These are phyloP conservation scores for Planiliza haematocheilus DNA, from an alignment of 2,113 vertebrate species.

Conservation along the genomic window DNA sequence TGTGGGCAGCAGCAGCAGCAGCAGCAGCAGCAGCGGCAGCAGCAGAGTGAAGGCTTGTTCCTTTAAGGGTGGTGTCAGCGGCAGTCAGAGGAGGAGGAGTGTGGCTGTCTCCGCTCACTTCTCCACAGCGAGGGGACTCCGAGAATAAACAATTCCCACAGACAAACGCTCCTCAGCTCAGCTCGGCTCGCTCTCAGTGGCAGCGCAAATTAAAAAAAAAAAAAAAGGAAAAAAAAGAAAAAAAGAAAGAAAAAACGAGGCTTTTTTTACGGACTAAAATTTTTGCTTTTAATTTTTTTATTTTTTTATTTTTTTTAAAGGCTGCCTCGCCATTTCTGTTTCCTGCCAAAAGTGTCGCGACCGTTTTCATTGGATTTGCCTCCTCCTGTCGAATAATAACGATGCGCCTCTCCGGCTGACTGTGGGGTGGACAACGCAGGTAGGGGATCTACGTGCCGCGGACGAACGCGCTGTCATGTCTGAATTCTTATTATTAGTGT, in stretches of 20 bases:
- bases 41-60: constrained; percentile 67
- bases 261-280: constrained; percentile 57
- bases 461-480: constrained; percentile 47
- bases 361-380: constrained; percentile 78
- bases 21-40: constrained; percentile 37
- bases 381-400: constrained; percentile 65
- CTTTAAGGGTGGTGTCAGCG: constrained; percentile 84
- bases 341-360: constrained; percentile 60
- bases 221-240: neutral
- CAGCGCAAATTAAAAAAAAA: neutral
- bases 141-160: constrained; percentile 83
- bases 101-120: constrained; percentile 76
- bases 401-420: constrained; percentile 77
- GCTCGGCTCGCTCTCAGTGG: constrained; percentile 39
- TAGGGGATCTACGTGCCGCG: constrained; percentile 60
- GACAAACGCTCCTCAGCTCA: constrained; percentile 61
- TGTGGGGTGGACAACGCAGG: constrained; percentile 73
- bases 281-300: constrained; percentile 3
- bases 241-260: neutral
- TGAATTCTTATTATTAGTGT: constrained; percentile 10
- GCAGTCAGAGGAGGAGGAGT: constrained; percentile 75
- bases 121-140: constrained; percentile 80
- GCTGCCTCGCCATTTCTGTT: constrained; percentile 49
- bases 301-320: constrained; percentile 18
- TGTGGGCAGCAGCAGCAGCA: constrained; percentile 33